A percentile compares a stretch with the other conserved stretches of the same genome.
Evolutionary conservation across 2,113 vertebrate genomes (phyloP).

Genomic region (Aegotheles bennettii): DNA sequence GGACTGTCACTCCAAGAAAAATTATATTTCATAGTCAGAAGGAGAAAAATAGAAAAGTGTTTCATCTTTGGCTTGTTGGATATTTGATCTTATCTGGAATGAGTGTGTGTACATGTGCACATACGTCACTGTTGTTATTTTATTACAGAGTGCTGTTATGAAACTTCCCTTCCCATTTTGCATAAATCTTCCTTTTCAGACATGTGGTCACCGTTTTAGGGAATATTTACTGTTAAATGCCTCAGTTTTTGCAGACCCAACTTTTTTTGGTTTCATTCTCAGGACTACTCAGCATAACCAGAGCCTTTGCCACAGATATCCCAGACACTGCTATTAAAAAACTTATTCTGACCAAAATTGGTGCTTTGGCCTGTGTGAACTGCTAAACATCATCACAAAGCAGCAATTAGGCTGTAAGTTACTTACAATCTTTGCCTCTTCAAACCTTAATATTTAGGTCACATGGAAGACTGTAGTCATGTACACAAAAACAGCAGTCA

Average conservation of each 20-base stretch:
- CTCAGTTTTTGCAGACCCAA: slow-evolving; percentile 56
- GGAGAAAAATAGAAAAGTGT: neutral
- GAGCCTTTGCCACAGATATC: slow-evolving; percentile 75
- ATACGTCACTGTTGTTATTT: neutral
- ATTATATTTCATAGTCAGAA: neutral
- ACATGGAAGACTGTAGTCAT: neutral
- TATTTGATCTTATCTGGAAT: neutral
- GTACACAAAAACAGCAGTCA: slow-evolving; percentile 24
- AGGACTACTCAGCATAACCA: slow-evolving; percentile 67
- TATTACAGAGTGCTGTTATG: slow-evolving; percentile 9
- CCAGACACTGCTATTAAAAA: slow-evolving; percentile 75
- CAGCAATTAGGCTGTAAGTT: slow-evolving; percentile 28
- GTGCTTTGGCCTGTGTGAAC: slow-evolving; percentile 41
- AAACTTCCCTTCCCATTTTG: slow-evolving; percentile 31
- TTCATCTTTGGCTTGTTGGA: neutral
- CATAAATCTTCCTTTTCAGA: slow-evolving; percentile 64
- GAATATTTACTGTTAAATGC: slow-evolving; percentile 64
- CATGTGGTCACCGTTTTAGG: slow-evolving; percentile 42
- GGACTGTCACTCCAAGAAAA: neutral
- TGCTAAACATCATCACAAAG: slow-evolving; percentile 56
- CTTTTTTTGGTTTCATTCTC: slow-evolving; percentile 65
- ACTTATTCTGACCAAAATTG: slow-evolving; percentile 69
- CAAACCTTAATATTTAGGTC: slow-evolving; percentile 44
- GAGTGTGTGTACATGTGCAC: neutral
- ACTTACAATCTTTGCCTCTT: slow-evolving; percentile 32